Evolutionary conservation across 2,113 vertebrate species (phyloP).

Genomic region (Mus musculus): DNA sequence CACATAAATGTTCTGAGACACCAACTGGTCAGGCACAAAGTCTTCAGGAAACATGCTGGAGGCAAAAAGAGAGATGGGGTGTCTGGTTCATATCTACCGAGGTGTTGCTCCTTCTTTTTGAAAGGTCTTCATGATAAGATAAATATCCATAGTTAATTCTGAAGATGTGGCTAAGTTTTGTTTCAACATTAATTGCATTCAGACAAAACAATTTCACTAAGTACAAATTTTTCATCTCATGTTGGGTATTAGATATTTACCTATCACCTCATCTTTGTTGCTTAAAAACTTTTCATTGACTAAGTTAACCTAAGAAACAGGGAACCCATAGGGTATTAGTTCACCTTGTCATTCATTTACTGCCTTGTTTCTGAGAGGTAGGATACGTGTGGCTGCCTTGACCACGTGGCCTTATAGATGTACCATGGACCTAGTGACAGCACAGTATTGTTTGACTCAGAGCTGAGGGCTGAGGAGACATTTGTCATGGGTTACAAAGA

Average conservation of each 20-base stretch:
- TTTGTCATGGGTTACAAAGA: background rate
- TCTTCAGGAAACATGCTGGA: slow-evolving; percentile 1
- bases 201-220: slow-evolving; percentile 32
- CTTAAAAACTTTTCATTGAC: slow-evolving; percentile 41
- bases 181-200: slow-evolving; percentile 23
- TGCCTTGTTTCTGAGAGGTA: background rate
- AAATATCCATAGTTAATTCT: background rate
- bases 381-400: background rate
- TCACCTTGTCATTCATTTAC: background rate
- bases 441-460: background rate
- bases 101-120: background rate
- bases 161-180: background rate
- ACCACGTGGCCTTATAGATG: background rate
- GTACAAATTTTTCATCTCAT: background rate
- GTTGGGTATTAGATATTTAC: background rate
- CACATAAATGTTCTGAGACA: background rate
- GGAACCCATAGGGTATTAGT: background rate
- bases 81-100: background rate
- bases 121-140: background rate
- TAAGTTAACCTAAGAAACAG: background rate
- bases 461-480: background rate
- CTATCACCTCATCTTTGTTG: background rate
- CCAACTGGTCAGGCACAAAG: background rate
- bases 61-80: background rate
- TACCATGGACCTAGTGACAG: background rate